Conservation (phyloP, 2,113 vertebrate species). For the Damaliscus lunatus region DNA sequence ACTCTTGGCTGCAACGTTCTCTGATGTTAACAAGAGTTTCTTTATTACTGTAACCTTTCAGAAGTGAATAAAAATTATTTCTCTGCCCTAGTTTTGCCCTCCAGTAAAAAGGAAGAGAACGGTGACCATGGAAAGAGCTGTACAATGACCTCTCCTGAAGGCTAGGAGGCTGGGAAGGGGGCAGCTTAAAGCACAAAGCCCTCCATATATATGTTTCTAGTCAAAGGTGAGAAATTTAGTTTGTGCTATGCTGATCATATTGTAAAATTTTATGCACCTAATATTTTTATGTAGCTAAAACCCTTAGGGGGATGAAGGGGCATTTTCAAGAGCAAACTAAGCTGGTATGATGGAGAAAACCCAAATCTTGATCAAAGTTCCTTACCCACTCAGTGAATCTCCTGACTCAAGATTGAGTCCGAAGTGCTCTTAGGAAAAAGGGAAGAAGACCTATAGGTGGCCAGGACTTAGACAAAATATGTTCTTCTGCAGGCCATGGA, state of each 20-base stretch:
- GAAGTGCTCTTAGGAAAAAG: neutral
- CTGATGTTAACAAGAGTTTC: slow-evolving; percentile 88
- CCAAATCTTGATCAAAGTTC: slow-evolving; percentile 9
- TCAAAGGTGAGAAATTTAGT: slow-evolving; percentile 64
- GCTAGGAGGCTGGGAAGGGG: slow-evolving; percentile 49
- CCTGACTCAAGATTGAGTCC: slow-evolving; percentile 15
- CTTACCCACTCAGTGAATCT: neutral
- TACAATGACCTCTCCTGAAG: slow-evolving; percentile 74
- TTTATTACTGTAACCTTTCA: slow-evolving; percentile 90
- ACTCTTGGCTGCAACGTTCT: slow-evolving; percentile 85
- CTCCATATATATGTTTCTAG: slow-evolving; percentile 58
- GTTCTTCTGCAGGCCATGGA: neutral
- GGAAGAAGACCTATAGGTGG: neutral
- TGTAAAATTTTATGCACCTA: slow-evolving; percentile 46
- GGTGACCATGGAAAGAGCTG: slow-evolving; percentile 78
- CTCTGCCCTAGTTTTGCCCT: slow-evolving; percentile 86
- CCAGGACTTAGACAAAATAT: slow-evolving; percentile 5
- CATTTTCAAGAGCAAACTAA: slow-evolving; percentile 23
- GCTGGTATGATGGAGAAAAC: neutral
- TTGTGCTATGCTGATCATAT: slow-evolving; percentile 51
- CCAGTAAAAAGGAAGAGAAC: slow-evolving; percentile 82
- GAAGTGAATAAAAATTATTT: slow-evolving; percentile 88
- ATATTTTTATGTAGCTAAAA: slow-evolving; percentile 58
- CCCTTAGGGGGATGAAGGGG: neutral
- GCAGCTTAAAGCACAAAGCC: slow-evolving; percentile 59